Evolutionary conservation across 1,140 invertebrate species (phyloP).

Genomic region (Colletes latitarsis): DNA sequence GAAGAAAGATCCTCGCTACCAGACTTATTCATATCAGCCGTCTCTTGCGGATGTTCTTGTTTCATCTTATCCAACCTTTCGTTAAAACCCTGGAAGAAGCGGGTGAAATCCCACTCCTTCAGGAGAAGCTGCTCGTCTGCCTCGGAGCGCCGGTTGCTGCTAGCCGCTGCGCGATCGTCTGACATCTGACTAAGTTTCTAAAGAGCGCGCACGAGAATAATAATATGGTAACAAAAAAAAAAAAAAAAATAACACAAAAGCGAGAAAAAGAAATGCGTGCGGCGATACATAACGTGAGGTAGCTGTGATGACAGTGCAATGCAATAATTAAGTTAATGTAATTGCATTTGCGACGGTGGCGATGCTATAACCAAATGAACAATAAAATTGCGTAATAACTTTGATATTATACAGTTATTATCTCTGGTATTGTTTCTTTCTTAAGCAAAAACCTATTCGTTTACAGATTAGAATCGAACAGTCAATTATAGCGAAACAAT

Average conservation of each 20-base stretch:
- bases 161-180: slow-evolving; percentile 71
- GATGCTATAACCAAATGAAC: slow-evolving; percentile 6
- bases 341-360: slow-evolving; percentile 46
- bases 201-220: slow-evolving; percentile 69
- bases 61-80: slow-evolving; percentile 78
- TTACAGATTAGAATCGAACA: no score
- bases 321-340: slow-evolving; percentile 45
- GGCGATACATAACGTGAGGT: slow-evolving; percentile 68
- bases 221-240: slow-evolving; percentile 74
- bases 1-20: slow-evolving; percentile 62
- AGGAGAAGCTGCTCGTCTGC: slow-evolving; percentile 88
- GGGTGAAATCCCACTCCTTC: slow-evolving; percentile 91
- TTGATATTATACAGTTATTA: background rate
- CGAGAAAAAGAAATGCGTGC: slow-evolving; percentile 72
- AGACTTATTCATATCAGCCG: slow-evolving; percentile 53
- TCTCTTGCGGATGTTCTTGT: slow-evolving; percentile 66
- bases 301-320: slow-evolving; percentile 48
- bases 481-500: background rate
- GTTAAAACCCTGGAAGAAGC: slow-evolving; percentile 87
- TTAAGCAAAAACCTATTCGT: no score
- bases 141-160: slow-evolving; percentile 80
- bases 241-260: slow-evolving; percentile 67
- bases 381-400: background rate
- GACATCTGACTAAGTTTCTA: slow-evolving; percentile 77
- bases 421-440: background rate